Evolutionary conservation across 2,888 invertebrate species (phyloP).

Genomic region (Drosophila limbata): DNA sequence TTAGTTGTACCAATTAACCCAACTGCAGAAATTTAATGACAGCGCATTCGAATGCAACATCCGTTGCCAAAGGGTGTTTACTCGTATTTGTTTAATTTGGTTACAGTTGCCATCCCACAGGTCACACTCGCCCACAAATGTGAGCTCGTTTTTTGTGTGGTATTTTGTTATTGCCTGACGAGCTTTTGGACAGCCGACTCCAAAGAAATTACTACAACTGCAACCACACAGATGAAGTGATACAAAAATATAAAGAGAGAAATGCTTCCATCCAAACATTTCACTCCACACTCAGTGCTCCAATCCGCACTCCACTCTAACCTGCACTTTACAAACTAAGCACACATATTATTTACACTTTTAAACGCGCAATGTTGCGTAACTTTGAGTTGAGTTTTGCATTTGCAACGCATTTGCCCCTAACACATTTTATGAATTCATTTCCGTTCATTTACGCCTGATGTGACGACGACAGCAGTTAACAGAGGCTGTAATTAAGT

Average conservation of each 20-base stretch:
- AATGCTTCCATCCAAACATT: constrained; percentile 8
- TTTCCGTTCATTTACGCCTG: constrained; percentile 81
- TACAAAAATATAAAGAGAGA: neutral
- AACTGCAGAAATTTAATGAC: constrained; percentile 50
- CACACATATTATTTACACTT: constrained; percentile 80
- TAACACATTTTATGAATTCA: constrained; percentile 78
- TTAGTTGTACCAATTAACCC: constrained; percentile 47
- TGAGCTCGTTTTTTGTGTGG: constrained; percentile 22
- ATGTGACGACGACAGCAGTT: constrained; percentile 64
- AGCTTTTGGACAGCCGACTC: constrained; percentile 39
- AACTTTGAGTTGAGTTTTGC: constrained; percentile 41
- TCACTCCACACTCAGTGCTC: constrained; percentile 14
- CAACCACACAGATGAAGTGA: constrained; percentile 20
- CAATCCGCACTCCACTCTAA: constrained; percentile 9
- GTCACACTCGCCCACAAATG: constrained; percentile 3
- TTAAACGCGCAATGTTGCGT: constrained; percentile 77
- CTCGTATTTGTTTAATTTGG: constrained; percentile 53
- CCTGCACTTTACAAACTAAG: constrained; percentile 55
- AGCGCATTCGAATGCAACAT: constrained; percentile 54
- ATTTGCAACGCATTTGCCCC: constrained; percentile 62
- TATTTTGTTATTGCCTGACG: constrained; percentile 56
- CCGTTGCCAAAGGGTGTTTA: constrained; percentile 32
- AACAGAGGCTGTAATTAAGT: constrained; percentile 74
- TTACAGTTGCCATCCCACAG: constrained; percentile 19
- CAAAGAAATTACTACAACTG: constrained; percentile 29